A percentile compares a stretch with the other conserved stretches of the same genome.
These are phyloP conservation scores for Fukomys damarensis DNA, from an alignment of 2,113 vertebrate genomes.

Conservation along the genomic window DNA sequence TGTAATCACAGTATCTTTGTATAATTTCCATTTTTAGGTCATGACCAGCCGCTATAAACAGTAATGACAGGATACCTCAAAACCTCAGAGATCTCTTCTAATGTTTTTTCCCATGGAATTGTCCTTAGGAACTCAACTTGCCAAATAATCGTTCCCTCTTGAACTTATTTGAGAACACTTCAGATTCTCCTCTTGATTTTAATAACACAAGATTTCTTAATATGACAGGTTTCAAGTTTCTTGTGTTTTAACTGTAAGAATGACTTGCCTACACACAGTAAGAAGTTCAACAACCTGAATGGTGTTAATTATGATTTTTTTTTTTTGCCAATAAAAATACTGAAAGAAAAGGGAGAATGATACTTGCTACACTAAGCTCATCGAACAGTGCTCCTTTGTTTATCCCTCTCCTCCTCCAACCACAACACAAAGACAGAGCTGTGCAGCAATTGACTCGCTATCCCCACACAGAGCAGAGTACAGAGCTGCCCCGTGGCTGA, in stretches of 20 bases:
- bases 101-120: not conserved
- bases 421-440: not conserved
- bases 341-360: not conserved
- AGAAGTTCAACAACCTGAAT: not conserved
- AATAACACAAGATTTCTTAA: not conserved
- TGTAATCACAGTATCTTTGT: not conserved
- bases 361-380: not conserved
- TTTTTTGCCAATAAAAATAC: not conserved
- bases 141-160: not conserved
- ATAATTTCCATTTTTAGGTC: not conserved
- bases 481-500: not conserved
- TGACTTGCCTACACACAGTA: not conserved
- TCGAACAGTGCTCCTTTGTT: not conserved
- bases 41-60: not conserved
- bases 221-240: not conserved
- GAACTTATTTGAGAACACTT: not conserved
- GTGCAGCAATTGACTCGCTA: not conserved
- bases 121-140: not conserved
- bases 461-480: not conserved
- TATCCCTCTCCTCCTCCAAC: accelerated
- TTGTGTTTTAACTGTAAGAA: slow-evolving; percentile 12
- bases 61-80: not conserved
- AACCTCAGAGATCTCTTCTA: not conserved
- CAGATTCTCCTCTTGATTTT: slow-evolving; percentile 25
- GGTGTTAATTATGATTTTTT: slow-evolving; percentile 7